These are phyloP conservation scores for Sceloporus undulatus DNA, from an alignment of 2,113 vertebrate genomes.

Conservation along the genomic window DNA sequence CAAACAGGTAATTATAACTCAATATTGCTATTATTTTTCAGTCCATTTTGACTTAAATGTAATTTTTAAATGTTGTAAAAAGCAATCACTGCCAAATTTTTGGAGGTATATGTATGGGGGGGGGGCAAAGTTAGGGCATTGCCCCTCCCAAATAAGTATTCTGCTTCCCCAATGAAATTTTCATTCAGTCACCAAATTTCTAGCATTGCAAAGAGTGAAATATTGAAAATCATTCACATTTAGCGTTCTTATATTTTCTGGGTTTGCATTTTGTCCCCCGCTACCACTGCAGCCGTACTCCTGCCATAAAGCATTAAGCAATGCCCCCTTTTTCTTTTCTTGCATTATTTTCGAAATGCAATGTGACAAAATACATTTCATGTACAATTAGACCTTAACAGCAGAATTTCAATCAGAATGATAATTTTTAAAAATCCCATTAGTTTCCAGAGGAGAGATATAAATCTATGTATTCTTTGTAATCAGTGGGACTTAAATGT, in stretches of 20 bases:
- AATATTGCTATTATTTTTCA: slow-evolving; percentile 7
- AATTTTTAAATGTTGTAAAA: background rate
- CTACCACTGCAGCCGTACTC: too few relatives aligned
- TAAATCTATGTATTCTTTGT: background rate
- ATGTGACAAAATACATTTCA: background rate
- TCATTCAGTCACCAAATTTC: too few relatives aligned
- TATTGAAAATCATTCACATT: too few relatives aligned
- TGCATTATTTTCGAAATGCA: background rate
- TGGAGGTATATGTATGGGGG: too few relatives aligned
- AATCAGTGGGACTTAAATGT: background rate
- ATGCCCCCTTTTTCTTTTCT: background rate
- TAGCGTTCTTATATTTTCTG: too few relatives aligned
- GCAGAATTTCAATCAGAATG: background rate
- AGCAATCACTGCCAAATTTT: background rate
- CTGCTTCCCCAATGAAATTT: too few relatives aligned
- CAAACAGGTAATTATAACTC: slow-evolving; percentile 18
- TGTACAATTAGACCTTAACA: background rate
- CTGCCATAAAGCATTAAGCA: background rate
- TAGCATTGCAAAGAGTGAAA: too few relatives aligned
- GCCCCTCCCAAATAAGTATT: too few relatives aligned
- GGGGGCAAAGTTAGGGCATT: too few relatives aligned
- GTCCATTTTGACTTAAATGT: background rate
- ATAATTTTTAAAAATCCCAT: background rate
- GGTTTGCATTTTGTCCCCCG: too few relatives aligned
- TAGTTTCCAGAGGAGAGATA: background rate